A percentile compares a stretch with the other conserved stretches of the same genome.
Conservation (phyloP, 2,113 vertebrate species). For the Ailurus styani region DNA sequence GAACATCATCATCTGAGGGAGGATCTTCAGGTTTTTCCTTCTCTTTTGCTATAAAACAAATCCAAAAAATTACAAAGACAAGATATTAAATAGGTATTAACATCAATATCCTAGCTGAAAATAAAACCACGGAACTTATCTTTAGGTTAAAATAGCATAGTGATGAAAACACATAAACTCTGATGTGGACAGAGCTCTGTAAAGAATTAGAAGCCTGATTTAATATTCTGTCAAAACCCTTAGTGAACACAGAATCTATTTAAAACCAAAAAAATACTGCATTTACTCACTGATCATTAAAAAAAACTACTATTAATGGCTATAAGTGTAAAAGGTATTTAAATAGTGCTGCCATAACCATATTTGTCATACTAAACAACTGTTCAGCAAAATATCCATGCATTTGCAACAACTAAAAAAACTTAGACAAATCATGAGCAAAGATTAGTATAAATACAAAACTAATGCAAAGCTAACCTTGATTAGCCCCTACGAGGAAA, state of each 20-base stretch:
- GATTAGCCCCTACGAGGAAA: slow-evolving; percentile 9
- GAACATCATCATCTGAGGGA: slow-evolving; percentile 82
- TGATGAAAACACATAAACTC: slow-evolving; percentile 16
- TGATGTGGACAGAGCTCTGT: not conserved
- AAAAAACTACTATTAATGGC: slow-evolving; percentile 5
- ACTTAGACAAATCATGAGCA: slow-evolving; percentile 12
- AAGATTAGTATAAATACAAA: slow-evolving; percentile 19
- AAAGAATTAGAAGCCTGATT: slow-evolving; percentile 2
- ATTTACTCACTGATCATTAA: slow-evolving; percentile 5
- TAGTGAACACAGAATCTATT: not conserved
- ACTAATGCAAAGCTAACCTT: slow-evolving; percentile 26
- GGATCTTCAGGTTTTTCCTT: slow-evolving; percentile 53
- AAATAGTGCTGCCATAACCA: not conserved
- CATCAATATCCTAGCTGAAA: not conserved
- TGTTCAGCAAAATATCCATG: slow-evolving; percentile 15
- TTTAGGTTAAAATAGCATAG: slow-evolving; percentile 2
- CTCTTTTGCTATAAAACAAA: slow-evolving; percentile 75
- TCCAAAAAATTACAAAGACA: slow-evolving; percentile 45
- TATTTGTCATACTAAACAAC: not conserved
- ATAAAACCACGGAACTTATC: not conserved
- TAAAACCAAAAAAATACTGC: not conserved
- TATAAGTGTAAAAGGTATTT: slow-evolving; percentile 16
- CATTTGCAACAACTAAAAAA: slow-evolving; percentile 26
- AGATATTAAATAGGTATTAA: not conserved
- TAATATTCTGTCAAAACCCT: not conserved